These are phyloP conservation scores for Lepidostoma basale DNA, from an alignment of 1,140 invertebrate genomes.

Conservation along the genomic window DNA sequence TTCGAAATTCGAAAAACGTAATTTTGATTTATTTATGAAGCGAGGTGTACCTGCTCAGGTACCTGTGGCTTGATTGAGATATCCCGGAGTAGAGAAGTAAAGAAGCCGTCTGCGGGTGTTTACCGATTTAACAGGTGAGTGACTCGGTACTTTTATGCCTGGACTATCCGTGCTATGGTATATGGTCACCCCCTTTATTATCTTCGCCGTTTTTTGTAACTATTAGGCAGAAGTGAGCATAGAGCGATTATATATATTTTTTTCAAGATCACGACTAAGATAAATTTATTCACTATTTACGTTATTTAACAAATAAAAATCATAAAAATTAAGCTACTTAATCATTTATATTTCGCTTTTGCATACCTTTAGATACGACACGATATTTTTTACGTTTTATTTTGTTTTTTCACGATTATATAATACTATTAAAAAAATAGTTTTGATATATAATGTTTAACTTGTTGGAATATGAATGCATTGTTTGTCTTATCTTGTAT, in stretches of 20 bases:
- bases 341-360: no score
- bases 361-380: no score
- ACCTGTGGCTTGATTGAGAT: slow-evolving; percentile 35
- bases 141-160: slow-evolving; percentile 29
- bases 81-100: slow-evolving; percentile 23
- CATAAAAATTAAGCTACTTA: background rate
- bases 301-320: background rate
- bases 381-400: no score
- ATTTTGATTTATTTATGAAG: no score
- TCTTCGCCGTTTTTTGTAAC: background rate
- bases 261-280: background rate
- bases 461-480: no score
- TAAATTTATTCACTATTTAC: background rate
- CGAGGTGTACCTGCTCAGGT: background rate
- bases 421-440: no score
- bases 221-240: background rate
- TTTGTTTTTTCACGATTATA: no score
- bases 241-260: background rate
- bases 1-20: no score
- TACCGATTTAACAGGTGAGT: slow-evolving; percentile 33
- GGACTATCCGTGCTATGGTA: background rate
- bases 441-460: no score
- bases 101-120: slow-evolving; percentile 33
- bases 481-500: no score
- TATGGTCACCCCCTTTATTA: background rate